These are phyloP conservation scores for Plagiodera versicolora DNA, from an alignment of 2,888 invertebrate species.

Conservation along the genomic window DNA sequence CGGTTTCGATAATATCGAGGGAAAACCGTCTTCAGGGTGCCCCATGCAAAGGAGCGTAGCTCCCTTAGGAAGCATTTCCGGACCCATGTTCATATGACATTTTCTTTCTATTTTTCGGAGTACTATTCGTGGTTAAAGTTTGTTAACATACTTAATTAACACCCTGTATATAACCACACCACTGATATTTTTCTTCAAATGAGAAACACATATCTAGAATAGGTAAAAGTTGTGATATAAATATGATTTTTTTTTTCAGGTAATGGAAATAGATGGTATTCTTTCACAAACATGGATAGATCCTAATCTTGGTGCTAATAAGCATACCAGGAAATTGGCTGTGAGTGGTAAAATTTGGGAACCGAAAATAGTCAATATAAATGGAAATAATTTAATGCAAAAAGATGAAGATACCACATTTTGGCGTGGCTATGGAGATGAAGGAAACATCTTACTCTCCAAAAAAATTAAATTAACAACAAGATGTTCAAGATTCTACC, in stretches of 20 bases:
- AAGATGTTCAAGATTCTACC: conserved; percentile 37
- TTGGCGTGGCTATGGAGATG: conserved; percentile 43
- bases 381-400: conserved; percentile 27
- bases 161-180: no score
- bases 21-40: no score
- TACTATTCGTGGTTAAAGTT: no score
- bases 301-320: conserved; percentile 39
- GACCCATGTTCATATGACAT: no score
- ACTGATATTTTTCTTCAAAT: no score
- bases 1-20: no score
- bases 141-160: no score
- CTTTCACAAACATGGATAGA: conserved; percentile 45
- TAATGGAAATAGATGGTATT: conserved; percentile 33
- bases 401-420: conserved; percentile 40
- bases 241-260: conserved; percentile 27
- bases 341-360: conserved; percentile 44
- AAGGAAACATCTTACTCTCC: conserved; percentile 41
- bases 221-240: neutral
- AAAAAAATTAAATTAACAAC: conserved; percentile 37
- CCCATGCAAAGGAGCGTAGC: no score
- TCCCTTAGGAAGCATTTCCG: no score
- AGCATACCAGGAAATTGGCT: conserved; percentile 40
- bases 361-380: conserved; percentile 41
- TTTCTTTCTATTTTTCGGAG: no score
- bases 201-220: no score